Conservation (phyloP, 2,888 invertebrate species). For the Chrysolina haemoptera region DNA sequence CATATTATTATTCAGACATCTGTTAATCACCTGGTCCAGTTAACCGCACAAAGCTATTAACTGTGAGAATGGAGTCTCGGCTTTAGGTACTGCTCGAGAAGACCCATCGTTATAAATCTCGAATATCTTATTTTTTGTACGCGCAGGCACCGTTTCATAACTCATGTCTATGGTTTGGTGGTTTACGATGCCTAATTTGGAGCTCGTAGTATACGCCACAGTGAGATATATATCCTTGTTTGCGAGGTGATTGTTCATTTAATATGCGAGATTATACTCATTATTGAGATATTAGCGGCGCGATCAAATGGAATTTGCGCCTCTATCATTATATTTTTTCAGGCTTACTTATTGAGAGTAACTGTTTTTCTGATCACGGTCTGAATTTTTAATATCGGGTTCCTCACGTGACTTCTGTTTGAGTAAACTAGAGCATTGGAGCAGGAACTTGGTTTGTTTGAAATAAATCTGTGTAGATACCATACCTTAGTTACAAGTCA, state of each 20-base stretch:
- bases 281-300: slow-evolving; percentile 44
- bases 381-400: neutral
- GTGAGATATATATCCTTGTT: slow-evolving; percentile 28
- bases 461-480: no score
- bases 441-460: no score
- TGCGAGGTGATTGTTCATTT: slow-evolving; percentile 41
- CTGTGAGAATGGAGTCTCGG: slow-evolving; percentile 45
- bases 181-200: slow-evolving; percentile 39
- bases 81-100: slow-evolving; percentile 22
- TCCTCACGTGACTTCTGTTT: slow-evolving; percentile 7
- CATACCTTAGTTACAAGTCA: no score
- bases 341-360: slow-evolving; percentile 9
- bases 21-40: slow-evolving; percentile 65
- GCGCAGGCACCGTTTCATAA: slow-evolving; percentile 5
- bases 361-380: slow-evolving; percentile 1
- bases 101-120: slow-evolving; percentile 9
- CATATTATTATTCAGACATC: slow-evolving; percentile 64
- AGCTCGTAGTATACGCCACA: slow-evolving; percentile 33
- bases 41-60: slow-evolving; percentile 63
- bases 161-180: slow-evolving; percentile 31
- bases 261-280: slow-evolving; percentile 40
- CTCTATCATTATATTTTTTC: slow-evolving; percentile 29
- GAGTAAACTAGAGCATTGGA: neutral
- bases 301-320: slow-evolving; percentile 40
- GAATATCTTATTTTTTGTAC: slow-evolving; percentile 22